phyloP scores from a whole-genome alignment of 2,113 vertebrate species.

The Urocolius indicus region DNA sequence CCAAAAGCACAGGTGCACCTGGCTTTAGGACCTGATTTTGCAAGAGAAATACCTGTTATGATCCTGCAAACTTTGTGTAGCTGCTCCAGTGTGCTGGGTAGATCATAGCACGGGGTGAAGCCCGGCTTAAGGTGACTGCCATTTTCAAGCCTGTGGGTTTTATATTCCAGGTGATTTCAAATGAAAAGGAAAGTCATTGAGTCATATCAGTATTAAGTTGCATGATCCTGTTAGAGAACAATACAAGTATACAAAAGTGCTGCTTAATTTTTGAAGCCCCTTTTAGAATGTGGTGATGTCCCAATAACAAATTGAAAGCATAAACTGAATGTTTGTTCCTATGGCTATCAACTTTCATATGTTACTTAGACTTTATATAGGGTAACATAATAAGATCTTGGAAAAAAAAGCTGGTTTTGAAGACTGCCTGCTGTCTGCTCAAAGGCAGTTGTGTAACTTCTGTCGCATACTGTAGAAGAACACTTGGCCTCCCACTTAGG shows the following conservation, averaged over 20 bases:
- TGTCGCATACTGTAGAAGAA: neutral
- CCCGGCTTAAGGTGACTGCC: neutral
- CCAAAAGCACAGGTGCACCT: neutral
- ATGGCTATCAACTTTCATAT: neutral
- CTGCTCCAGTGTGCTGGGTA: neutral
- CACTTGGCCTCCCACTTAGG: neutral
- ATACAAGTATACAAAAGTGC: neutral
- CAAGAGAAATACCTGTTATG: neutral
- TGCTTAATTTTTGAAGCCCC: neutral
- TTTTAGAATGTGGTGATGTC: neutral
- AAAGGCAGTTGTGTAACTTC: neutral
- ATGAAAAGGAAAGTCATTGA: neutral
- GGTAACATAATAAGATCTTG: neutral
- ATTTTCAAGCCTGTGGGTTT: neutral
- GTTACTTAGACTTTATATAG: neutral
- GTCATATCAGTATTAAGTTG: neutral
- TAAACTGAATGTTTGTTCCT: neutral
- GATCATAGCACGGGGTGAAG: neutral
- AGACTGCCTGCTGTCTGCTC: neutral
- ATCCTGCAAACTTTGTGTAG: accelerated
- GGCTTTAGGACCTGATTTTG: neutral
- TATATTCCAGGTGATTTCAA: neutral
- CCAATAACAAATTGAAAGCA: neutral
- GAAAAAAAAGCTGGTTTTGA: neutral
- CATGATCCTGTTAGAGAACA: neutral